A percentile compares a stretch with the other conserved stretches of the same genome.
These are phyloP conservation scores for Phycodurus eques DNA, from an alignment of 2,113 vertebrate species.

Conservation along the genomic window DNA sequence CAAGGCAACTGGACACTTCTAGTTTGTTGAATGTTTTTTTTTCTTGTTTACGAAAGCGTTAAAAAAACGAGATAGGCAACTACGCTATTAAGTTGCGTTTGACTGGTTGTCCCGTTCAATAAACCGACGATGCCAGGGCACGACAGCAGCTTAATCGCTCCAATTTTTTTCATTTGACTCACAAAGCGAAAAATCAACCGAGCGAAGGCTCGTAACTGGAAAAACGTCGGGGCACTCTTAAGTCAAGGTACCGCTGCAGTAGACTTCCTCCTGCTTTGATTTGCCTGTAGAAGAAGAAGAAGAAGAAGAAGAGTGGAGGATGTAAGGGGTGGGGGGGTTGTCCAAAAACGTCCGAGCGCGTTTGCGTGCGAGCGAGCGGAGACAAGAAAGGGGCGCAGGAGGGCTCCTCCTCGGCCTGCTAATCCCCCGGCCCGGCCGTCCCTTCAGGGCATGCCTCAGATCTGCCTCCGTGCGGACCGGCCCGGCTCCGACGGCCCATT, in stretches of 20 bases:
- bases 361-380: conserved; percentile 94
- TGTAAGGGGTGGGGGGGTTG: background rate
- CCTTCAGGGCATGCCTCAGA: conserved; percentile 99
- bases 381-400: conserved; percentile 87
- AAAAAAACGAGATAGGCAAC: no score
- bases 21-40: no score
- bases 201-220: no score
- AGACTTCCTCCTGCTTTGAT: background rate
- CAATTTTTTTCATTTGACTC: no score
- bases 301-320: background rate
- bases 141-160: no score
- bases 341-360: conserved; percentile 82
- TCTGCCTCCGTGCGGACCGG: conserved; percentile 77
- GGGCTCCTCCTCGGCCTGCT: conserved; percentile 90
- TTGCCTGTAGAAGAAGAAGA: background rate
- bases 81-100: no score
- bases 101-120: no score
- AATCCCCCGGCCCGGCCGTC: conserved; percentile 98
- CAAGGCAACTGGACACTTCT: no score
- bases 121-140: no score
- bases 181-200: no score
- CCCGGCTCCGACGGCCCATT: conserved; percentile 88
- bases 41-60: no score
- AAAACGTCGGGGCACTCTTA: background rate
- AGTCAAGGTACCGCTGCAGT: no score